Percentiles rank a stretch among this genome's conserved stretches.
Evolutionary conservation across 2,888 invertebrate genomes (phyloP).

Genomic region (Chalcosyrphus nemorum): DNA sequence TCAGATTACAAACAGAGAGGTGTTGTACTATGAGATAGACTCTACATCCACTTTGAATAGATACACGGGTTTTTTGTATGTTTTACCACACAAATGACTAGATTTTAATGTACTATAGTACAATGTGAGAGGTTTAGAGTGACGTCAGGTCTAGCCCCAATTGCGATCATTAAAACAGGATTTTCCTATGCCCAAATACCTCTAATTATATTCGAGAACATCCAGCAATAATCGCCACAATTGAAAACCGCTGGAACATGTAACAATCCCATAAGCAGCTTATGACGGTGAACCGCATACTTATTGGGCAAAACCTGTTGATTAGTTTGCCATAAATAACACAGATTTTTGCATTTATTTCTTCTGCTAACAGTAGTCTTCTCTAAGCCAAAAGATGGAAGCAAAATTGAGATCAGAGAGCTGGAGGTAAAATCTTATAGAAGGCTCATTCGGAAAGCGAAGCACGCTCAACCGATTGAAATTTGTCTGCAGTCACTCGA

Average conservation of each 20-base stretch:
- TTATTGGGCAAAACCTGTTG: not conserved
- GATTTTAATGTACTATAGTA: too few relatives aligned
- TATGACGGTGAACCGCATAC: not conserved
- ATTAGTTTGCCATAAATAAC: not conserved
- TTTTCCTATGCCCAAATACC: not conserved
- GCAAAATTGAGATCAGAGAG: not conserved
- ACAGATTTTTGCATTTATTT: not conserved
- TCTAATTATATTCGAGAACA: not conserved
- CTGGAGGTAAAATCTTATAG: not conserved
- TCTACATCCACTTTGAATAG: too few relatives aligned
- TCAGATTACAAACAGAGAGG: not conserved
- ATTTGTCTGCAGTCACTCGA: not conserved
- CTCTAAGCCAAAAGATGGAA: not conserved
- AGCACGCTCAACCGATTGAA: not conserved
- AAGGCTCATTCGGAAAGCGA: not conserved
- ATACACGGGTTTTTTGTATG: too few relatives aligned
- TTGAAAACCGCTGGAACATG: not conserved
- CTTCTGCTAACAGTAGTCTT: not conserved
- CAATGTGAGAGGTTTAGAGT: too few relatives aligned
- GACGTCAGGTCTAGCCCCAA: not conserved
- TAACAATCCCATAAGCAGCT: not conserved
- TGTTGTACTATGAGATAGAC: not conserved
- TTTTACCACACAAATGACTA: too few relatives aligned
- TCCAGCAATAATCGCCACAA: not conserved
- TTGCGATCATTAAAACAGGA: not conserved